Evolutionary conservation across 2,797 vertebrate species (phyloP), one percentile per base, ranked within the genome.

Genomic region (Lutjanus argentimaculatus): DNA sequence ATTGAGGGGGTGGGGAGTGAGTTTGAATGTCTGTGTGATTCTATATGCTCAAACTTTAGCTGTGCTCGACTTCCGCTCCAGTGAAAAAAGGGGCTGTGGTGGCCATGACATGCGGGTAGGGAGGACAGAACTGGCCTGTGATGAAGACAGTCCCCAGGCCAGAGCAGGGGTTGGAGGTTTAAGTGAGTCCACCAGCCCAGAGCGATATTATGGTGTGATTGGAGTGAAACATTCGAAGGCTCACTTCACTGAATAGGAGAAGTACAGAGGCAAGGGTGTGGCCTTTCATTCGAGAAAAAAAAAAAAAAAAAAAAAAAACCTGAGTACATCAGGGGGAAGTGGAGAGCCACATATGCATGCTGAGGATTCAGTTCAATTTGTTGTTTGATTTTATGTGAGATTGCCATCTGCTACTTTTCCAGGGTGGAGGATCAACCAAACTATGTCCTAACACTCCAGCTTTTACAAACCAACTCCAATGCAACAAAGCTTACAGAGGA

Each of bases 31-130:
- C 73, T 67, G 63, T 73, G 2, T 51, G 56, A 65, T 72, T 78
- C 67, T 85, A 21, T 75, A 53, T 62, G 82, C 77, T 84, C 75
- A 87, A 70, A 66, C 73, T 82, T 80, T 13, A 48, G 66, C 58
- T 51, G 77, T 36, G 75, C 79, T 87, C 8, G 15, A 93, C 93
- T 95, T 95, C 95, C 93, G 93, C 89, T 91, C 72, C 67, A 83
- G 22, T 48, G 76, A 80, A 61, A 79, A 58, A 65, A 21, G 71
- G 76, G 55, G 63, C 79, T 73, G 53, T 75, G 42, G 82, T 82
- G 80, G 88, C 89, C 6, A 5, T 87, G 86, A 83, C 81, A 89
- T 87, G 77, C 53, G 58, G 77, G 52, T 40, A 22, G 22, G 22
- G 58, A 77, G 71, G 68, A 56, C 63, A 17, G 49, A 67, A 36